phyloP scores from a whole-genome alignment of 2,113 vertebrate species.

The Diadophis punctatus region DNA sequence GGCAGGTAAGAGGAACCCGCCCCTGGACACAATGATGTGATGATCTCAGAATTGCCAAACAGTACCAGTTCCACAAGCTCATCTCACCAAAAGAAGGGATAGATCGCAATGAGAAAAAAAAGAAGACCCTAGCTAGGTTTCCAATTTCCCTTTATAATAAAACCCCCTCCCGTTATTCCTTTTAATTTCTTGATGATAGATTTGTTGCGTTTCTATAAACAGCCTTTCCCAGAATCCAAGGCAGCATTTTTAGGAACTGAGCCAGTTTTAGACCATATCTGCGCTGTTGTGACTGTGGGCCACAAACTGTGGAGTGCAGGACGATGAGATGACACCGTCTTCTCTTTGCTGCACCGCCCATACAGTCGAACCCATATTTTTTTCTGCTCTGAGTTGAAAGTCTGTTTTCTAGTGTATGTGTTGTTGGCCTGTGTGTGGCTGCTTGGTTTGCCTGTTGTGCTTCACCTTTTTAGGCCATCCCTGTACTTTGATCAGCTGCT shows the following conservation, averaged over 20 bases:
- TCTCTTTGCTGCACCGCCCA: background rate
- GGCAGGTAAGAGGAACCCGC: too few species aligned
- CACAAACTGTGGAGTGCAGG: background rate
- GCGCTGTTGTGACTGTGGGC: background rate
- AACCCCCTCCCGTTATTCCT: background rate
- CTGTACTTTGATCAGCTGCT: background rate
- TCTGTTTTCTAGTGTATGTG: background rate
- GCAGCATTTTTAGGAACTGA: background rate
- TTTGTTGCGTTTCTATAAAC: background rate
- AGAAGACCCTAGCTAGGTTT: background rate
- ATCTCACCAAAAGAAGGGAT: background rate
- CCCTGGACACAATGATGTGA: background rate
- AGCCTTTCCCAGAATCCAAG: background rate
- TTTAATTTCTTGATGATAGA: background rate
- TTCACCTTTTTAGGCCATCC: background rate
- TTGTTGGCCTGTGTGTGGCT: background rate
- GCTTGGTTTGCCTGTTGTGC: background rate
- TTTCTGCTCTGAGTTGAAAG: background rate
- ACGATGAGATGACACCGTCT: background rate
- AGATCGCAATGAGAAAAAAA: background rate
- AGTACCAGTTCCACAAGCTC: background rate
- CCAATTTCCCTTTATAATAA: background rate
- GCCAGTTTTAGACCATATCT: background rate
- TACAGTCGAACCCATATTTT: background rate
- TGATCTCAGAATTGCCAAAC: slow-evolving; percentile 11